A percentile compares a stretch with the other conserved stretches of the same genome.
Conservation (phyloP, 2,113 vertebrate genomes). For the Acrocephalus kingi region DNA sequence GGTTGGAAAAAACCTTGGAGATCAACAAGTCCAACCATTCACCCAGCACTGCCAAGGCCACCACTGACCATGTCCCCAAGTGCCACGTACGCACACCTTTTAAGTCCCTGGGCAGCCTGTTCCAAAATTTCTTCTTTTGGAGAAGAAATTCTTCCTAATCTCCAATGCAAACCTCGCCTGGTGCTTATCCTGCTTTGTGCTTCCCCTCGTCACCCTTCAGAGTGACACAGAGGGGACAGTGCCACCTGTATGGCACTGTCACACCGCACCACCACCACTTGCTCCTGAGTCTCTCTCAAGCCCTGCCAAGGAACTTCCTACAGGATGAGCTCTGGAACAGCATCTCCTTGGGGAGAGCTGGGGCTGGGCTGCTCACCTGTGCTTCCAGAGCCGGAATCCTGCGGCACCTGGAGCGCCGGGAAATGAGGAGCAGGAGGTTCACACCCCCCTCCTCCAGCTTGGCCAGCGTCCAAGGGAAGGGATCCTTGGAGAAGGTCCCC, state of each 20-base stretch:
- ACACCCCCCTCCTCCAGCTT: not conserved
- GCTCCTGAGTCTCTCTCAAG: not conserved
- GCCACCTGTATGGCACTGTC: not conserved
- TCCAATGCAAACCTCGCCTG: not conserved
- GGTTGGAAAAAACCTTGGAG: not conserved
- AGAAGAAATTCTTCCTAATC: too few relatives aligned
- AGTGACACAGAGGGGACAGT: not conserved
- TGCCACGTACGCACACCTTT: too few relatives aligned
- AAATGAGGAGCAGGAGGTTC: not conserved
- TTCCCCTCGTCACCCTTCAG: not conserved
- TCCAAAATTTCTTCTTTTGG: not conserved
- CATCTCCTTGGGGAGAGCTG: not conserved
- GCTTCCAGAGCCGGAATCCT: not conserved
- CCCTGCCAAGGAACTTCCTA: not conserved
- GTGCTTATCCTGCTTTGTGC: not conserved
- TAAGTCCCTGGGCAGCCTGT: not conserved
- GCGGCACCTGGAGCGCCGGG: not conserved
- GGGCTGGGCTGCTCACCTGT: not conserved
- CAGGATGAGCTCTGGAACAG: fast-evolving
- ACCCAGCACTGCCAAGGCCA: not conserved
- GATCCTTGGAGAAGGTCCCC: not conserved
- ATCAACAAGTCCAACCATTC: not conserved
- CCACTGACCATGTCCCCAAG: not conserved
- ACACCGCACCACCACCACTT: not conserved
- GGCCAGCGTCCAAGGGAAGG: not conserved